Conservation (phyloP, 53 echinoderm and acorn worm species). For the Astropecten irregularis region DNA sequence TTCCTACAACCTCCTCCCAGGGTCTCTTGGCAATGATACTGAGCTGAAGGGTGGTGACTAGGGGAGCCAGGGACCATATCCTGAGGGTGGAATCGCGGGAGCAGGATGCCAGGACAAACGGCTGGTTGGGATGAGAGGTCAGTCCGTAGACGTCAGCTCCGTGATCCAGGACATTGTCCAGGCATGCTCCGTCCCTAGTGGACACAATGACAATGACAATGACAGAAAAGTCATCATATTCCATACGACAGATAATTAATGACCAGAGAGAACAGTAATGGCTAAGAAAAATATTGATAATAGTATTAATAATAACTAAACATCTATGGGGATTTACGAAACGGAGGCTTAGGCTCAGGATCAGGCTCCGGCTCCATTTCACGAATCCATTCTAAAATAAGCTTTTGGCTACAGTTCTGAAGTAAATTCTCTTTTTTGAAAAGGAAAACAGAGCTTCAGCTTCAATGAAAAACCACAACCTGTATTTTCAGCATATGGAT, state of each 20-base stretch:
- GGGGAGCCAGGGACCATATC: conserved; percentile 85
- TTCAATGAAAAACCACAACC: too few species aligned
- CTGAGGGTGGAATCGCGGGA: conserved; percentile 94
- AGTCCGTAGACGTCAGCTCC: conserved; percentile 99
- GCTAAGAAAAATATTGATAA: background rate
- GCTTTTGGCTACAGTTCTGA: too few species aligned
- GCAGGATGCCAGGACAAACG: conserved; percentile 92
- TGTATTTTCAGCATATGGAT: too few species aligned
- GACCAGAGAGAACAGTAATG: background rate
- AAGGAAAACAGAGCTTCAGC: too few species aligned
- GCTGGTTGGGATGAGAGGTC: conserved; percentile 87
- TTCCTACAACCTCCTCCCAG: conserved; percentile 78
- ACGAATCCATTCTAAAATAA: too few species aligned
- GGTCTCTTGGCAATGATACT: conserved; percentile 81
- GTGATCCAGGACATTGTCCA: conserved; percentile 90
- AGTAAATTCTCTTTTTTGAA: too few species aligned
- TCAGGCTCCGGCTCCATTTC: too few species aligned
- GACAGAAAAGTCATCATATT: too few species aligned
- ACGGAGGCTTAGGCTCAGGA: too few species aligned
- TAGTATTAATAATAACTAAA: background rate
- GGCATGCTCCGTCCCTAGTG: conserved; percentile 93
- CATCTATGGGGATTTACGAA: too few species aligned
- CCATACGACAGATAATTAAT: too few species aligned
- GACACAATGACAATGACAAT: too few species aligned
- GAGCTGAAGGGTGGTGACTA: conserved; percentile 85